Conservation (phyloP, 2,113 vertebrate species). For the Harpagus bidentatus region DNA sequence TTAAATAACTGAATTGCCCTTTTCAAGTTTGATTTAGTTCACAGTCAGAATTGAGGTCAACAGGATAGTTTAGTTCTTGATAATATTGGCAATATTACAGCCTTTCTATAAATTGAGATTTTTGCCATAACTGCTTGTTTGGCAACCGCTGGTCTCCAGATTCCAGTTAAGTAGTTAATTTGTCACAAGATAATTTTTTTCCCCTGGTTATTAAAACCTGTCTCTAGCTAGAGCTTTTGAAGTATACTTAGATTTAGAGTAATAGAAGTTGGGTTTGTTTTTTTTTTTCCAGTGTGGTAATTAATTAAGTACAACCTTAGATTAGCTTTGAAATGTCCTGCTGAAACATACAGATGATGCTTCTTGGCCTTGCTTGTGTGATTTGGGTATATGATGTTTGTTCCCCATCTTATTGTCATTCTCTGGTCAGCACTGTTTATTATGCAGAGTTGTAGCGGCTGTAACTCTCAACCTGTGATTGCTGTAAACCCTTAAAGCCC, state of each 20-base stretch:
- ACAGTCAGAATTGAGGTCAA: neutral
- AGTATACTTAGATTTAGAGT: neutral
- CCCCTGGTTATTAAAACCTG: neutral
- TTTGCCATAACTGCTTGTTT: neutral
- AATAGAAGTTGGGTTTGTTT: neutral
- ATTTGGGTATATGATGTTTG: neutral
- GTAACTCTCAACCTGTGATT: neutral
- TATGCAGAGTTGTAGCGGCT: neutral
- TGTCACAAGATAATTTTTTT: rapidly evolving
- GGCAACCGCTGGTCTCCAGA: neutral
- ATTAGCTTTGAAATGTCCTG: neutral
- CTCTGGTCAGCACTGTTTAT: neutral
- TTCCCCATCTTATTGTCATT: neutral
- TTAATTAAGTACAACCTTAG: neutral
- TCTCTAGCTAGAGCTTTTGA: neutral
- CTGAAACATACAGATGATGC: neutral
- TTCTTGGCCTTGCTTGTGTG: neutral
- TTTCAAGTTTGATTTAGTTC: neutral
- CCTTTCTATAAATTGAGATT: neutral
- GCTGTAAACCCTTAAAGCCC: neutral
- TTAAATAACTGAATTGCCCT: neutral
- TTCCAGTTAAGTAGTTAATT: neutral
- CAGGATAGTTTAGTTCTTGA: neutral
- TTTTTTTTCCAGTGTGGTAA: neutral
- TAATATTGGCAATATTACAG: neutral